Conservation (phyloP, 1,140 invertebrate species). For the Maniola jurtina region DNA sequence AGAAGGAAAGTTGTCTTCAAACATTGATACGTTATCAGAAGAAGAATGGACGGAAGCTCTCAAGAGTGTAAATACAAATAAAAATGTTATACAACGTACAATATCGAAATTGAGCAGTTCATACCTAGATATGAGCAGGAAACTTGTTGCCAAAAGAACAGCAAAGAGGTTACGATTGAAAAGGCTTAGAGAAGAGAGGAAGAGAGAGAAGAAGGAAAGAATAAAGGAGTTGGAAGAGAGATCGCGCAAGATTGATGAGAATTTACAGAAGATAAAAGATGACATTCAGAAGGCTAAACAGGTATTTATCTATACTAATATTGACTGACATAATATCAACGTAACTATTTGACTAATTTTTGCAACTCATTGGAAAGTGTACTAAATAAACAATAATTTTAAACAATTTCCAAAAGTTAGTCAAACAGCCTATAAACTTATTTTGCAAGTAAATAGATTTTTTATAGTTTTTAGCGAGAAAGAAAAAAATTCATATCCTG, state of each 20-base stretch:
- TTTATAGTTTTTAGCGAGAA: too few species aligned
- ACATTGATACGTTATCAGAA: slow-evolving; percentile 68
- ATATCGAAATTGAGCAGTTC: slow-evolving; percentile 65
- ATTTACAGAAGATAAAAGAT: slow-evolving; percentile 80
- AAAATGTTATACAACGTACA: slow-evolving; percentile 68
- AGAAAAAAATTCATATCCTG: too few species aligned
- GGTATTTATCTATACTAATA: slow-evolving; percentile 49
- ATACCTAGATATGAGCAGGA: slow-evolving; percentile 71
- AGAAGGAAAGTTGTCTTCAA: slow-evolving; percentile 65
- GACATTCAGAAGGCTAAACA: slow-evolving; percentile 81
- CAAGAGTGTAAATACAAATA: slow-evolving; percentile 68
- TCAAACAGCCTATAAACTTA: too few species aligned
- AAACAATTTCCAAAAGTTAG: too few species aligned
- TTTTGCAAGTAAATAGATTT: too few species aligned
- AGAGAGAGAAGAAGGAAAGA: slow-evolving; percentile 63
- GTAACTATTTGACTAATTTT: too few species aligned
- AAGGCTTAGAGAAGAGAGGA: slow-evolving; percentile 65
- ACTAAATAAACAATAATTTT: too few species aligned
- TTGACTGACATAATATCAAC: neutral
- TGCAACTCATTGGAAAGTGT: too few species aligned
- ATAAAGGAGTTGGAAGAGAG: slow-evolving; percentile 65
- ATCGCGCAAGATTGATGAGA: slow-evolving; percentile 81
- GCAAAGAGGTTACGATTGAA: slow-evolving; percentile 80
- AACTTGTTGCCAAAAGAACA: slow-evolving; percentile 74
- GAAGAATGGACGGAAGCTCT: slow-evolving; percentile 78